Percentiles rank a stretch among this genome's conserved stretches.
phyloP scores from a whole-genome alignment of 1,140 invertebrate genomes.

The Druon quercuslanigerum region DNA sequence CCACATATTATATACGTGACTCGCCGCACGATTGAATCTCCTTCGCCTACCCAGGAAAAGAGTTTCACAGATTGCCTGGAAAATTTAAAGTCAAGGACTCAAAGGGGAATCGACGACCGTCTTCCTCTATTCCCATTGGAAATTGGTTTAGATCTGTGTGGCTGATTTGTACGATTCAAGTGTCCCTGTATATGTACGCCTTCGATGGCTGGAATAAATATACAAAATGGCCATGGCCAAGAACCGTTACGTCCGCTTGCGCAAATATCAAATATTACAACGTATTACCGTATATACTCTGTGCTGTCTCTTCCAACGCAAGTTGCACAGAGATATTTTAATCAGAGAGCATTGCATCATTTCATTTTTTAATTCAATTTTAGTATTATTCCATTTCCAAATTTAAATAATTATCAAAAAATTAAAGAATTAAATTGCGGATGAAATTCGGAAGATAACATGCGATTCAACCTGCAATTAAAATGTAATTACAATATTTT shows the following conservation, averaged over 20 bases:
- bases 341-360: no score
- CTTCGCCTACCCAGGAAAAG: slow-evolving; percentile 25
- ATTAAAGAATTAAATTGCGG: no score
- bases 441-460: no score
- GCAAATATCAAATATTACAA: slow-evolving; percentile 28
- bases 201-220: slow-evolving; percentile 15
- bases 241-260: neutral
- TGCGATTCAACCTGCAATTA: no score
- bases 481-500: no score
- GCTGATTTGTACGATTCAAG: slow-evolving; percentile 25
- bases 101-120: slow-evolving; percentile 41
- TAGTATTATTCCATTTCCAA: no score
- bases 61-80: slow-evolving; percentile 41
- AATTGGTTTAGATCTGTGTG: slow-evolving; percentile 41
- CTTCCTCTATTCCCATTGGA: slow-evolving; percentile 37
- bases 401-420: no score
- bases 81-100: slow-evolving; percentile 39
- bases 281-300: slow-evolving; percentile 10
- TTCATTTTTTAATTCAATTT: no score
- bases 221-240: neutral
- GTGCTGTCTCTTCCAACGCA: neutral
- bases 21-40: slow-evolving; percentile 19
- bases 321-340: neutral
- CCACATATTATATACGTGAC: slow-evolving; percentile 17
- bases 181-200: neutral